Percentiles rank a stretch among this genome's conserved stretches.
These are phyloP conservation scores for Diplolepis rosae DNA, from an alignment of 2,888 invertebrate genomes.

Conservation along the genomic window DNA sequence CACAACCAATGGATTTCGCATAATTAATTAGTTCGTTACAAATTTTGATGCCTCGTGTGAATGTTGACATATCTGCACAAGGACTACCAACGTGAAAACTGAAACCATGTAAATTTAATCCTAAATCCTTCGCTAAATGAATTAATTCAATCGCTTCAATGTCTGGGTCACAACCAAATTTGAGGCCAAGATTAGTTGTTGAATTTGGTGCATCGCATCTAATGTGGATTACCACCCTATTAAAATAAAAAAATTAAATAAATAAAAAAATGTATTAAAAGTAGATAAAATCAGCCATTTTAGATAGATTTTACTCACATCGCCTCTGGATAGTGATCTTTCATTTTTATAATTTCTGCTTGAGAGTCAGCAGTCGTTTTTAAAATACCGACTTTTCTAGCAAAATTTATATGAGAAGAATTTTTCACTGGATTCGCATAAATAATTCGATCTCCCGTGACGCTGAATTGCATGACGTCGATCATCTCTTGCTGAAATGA, in stretches of 20 bases:
- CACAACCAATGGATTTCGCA: slow-evolving; percentile 75
- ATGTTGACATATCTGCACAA: slow-evolving; percentile 74
- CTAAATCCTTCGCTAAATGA: slow-evolving; percentile 55
- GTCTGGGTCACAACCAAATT: slow-evolving; percentile 66
- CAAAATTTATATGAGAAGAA: slow-evolving; percentile 75
- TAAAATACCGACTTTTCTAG: slow-evolving; percentile 74
- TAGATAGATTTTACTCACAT: slow-evolving; percentile 60
- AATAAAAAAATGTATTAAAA: background rate
- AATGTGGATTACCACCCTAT: slow-evolving; percentile 64
- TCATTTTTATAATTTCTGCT: slow-evolving; percentile 77
- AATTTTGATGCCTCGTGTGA: slow-evolving; percentile 74
- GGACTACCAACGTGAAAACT: slow-evolving; percentile 70
- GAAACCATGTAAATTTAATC: slow-evolving; percentile 64
- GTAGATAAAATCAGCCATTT: background rate
- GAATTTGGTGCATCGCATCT: slow-evolving; percentile 58
- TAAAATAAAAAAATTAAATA: slow-evolving; percentile 1
- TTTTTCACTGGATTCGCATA: slow-evolving; percentile 79
- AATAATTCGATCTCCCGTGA: slow-evolving; percentile 75
- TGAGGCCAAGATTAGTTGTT: slow-evolving; percentile 55
- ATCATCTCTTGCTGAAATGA: slow-evolving; percentile 75
- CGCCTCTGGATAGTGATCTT: slow-evolving; percentile 75
- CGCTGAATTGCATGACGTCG: slow-evolving; percentile 74
- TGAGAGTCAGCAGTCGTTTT: slow-evolving; percentile 78
- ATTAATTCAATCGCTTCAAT: slow-evolving; percentile 60
- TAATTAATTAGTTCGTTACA: slow-evolving; percentile 75